Base-by-base conservation (phyloP, 2,113 vertebrate genomes). In the Tachuris rubrigastra region DNA sequence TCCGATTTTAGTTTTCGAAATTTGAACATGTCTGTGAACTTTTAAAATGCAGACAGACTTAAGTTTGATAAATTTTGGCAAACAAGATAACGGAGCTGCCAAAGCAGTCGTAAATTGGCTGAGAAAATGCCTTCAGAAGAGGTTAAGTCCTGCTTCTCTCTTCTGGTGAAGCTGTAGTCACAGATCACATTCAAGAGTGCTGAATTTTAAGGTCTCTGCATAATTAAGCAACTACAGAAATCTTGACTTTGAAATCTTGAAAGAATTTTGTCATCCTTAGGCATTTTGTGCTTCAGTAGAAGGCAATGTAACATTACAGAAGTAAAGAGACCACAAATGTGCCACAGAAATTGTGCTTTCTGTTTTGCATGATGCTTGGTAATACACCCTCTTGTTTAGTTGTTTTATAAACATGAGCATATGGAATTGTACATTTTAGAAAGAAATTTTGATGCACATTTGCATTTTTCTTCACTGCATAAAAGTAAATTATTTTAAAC, bases 11-110 rank as follows among this genome's bases (percentile, higher is more conserved):
- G 60, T 93, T 87, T 94, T 87, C 84, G 71, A 89, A 90, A 84
- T 94, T 33, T 94, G 72, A 95, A 91, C 0, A 3, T 69, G 27
- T 88, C 80, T 94, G 47, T 91, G 88, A 97, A 92, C 90, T 96
- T 87, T 88, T 75, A 63, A 93, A 76, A 81, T 58, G 56, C 68
- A 96, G 65, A 62, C 31, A 92, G 79, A 89, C 30, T 81, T 66
- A 91, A 81, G 58, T 89, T 79, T 90, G 86, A 94, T 96, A 93
- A 85, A 73, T 93, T 96, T 93, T 96, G 93, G 87, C 87, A 89
- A 92, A 96, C 58, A 80, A 77, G 67, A 37, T 80, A 85, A 66
- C 35, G 67, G 75, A 67, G 17, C 77, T 95, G 89, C 81, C 89
- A 92, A 85, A 93, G 60, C 49, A 92, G 41, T 90, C 42, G 2